Base-by-base conservation (phyloP, 2,888 invertebrate genomes). In the Aphidoletes aphidimyza region DNA sequence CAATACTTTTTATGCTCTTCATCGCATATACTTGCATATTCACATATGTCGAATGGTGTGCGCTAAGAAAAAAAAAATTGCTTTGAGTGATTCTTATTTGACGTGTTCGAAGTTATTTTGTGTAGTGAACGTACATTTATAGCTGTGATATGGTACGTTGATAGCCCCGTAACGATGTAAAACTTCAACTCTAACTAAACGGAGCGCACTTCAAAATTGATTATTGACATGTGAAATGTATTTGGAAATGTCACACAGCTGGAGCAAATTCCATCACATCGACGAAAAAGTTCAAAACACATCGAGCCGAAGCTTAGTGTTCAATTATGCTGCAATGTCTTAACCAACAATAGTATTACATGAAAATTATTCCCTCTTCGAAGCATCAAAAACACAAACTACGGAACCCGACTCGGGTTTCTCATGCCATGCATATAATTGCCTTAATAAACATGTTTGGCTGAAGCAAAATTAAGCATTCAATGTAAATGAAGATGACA, bases 151-250 rank as follows among this genome's bases (percentile, higher is more conserved):
- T 69, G 5, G 69, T 30, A 69, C 34, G 14, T 1, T 69, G 69
- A 69, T 69, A 69, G 69, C 69, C 2, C 9, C 34, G 69, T 69
- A 69, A 69, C 30, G 69, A 69, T 69, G 14, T 69, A 69, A 69
- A n/a, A n/a, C 17, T 69, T 26, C 69, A 69, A n/a, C n/a, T n/a
- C n/a, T n/a, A n/a, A n/a, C 69, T 69, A 69, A 69, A 30, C 69
- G 30, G 5, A 5, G 69, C n/a, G 69, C 30, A 69, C 69, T 69
- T 14, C 11, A 14, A 69, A 69, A 69, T 69, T 69, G 69, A 69
- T 69, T 69, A 69, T 69, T 69, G 69, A 69, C 69, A 69, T 69
- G 34, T 69, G 69, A 69, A 69, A 69, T 69, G 69, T 69, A 69
- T 69, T 69, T 69, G 69, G 69, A 69, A 69, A 69, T 69, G 69